Conservation (phyloP, 2,797 vertebrate genomes). For the Lutjanus argentimaculatus region DNA sequence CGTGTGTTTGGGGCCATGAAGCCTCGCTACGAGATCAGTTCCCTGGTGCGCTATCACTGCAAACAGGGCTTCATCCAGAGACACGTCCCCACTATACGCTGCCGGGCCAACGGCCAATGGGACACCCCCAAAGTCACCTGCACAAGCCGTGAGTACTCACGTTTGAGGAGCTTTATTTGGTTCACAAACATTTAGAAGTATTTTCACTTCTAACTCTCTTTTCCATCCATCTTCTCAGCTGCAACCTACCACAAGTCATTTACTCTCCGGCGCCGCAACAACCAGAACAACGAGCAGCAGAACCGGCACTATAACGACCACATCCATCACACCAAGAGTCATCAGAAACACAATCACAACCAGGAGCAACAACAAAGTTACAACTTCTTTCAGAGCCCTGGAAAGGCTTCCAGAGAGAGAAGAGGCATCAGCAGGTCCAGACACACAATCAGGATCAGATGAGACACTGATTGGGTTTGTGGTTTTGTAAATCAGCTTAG, state of each 20-base stretch:
- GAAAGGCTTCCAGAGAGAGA: constrained; percentile 46
- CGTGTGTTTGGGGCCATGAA: constrained; percentile 92
- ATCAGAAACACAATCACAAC: constrained; percentile 66
- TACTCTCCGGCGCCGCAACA: constrained; percentile 85
- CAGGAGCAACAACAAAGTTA: constrained; percentile 84
- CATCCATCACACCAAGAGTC: constrained; percentile 73
- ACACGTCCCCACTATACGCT: constrained; percentile 92
- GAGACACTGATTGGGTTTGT: constrained; percentile 49
- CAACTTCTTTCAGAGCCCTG: constrained; percentile 47
- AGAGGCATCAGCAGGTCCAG: constrained; percentile 35
- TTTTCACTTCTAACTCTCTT: constrained; percentile 12
- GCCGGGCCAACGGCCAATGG: constrained; percentile 92
- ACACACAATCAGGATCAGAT: background rate
- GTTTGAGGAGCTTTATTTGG: background rate
- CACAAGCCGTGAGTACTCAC: constrained; percentile 90
- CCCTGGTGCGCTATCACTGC: constrained; percentile 95
- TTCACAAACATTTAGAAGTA: background rate
- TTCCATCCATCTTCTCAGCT: constrained; percentile 83
- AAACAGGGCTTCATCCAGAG: constrained; percentile 95
- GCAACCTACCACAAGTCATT: constrained; percentile 91
- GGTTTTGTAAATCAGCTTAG: constrained; percentile 2
- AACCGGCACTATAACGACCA: constrained; percentile 83
- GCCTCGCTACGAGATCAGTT: constrained; percentile 93
- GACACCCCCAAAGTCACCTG: constrained; percentile 94
- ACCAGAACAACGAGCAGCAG: constrained; percentile 80